Evolutionary conservation across 2,113 vertebrate species (phyloP).

Genomic region (Solea solea): DNA sequence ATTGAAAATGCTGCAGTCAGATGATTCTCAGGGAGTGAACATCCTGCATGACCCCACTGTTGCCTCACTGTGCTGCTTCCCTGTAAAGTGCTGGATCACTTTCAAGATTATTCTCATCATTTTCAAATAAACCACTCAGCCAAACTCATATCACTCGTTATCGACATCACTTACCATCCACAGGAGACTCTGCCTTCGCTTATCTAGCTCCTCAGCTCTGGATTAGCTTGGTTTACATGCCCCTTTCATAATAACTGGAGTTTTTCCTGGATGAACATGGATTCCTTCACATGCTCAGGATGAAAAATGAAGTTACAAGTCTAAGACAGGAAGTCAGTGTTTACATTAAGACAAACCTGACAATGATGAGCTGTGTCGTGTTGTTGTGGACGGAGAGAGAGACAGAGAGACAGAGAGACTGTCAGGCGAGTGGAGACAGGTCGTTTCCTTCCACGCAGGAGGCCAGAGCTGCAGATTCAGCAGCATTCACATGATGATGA

Average conservation of each 20-base stretch:
- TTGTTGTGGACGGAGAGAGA: conserved; percentile 41
- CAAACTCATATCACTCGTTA: too few species aligned
- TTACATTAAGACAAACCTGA: conserved; percentile 42
- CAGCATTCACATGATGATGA: conserved; percentile 75
- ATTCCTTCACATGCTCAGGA: conserved; percentile 1
- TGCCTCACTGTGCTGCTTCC: too few species aligned
- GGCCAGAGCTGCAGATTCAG: conserved; percentile 67
- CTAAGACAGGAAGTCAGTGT: conserved; percentile 24
- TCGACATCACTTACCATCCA: too few species aligned
- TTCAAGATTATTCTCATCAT: too few species aligned
- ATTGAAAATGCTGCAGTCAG: too few species aligned
- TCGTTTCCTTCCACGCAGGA: conserved; percentile 74
- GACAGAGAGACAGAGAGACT: conserved; percentile 59
- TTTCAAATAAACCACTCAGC: too few species aligned
- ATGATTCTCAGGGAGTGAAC: too few species aligned
- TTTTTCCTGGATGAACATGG: not conserved
- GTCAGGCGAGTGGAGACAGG: conserved; percentile 69
- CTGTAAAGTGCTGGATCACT: too few species aligned
- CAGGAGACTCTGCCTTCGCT: too few species aligned
- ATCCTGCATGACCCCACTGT: too few species aligned
- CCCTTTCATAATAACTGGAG: not conserved
- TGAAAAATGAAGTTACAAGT: conserved; percentile 34
- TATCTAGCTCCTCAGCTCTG: too few species aligned
- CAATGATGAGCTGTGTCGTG: conserved; percentile 34
- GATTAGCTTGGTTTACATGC: not conserved